Evolutionary conservation across 92 coral and sea anemone species (phyloP), one percentile per base, ranked within the genome.

Genomic region (Parazoanthus darwini): DNA sequence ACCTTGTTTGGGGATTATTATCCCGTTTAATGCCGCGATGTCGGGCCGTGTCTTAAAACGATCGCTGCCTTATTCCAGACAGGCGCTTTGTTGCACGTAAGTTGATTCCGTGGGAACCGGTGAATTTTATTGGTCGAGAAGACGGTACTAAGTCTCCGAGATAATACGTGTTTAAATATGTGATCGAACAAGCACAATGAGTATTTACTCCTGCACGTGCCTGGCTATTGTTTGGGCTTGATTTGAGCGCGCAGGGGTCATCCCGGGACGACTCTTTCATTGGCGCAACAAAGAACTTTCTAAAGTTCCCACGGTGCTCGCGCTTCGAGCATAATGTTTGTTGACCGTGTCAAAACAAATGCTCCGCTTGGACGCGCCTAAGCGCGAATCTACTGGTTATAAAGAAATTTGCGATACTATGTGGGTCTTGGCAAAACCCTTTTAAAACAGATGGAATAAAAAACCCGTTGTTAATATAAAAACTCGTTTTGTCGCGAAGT

Each of bases 81-180:
- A 91, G 78, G 73, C 88, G 87, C 84, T 81, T 93, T 94, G 93
- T 94, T 39, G 36, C 36, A 29, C 65, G 82, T 90, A 89, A 89
- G 72, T 83, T 90, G 85, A 76, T 74, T 89, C 98, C 98, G 98
- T 94, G 98, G 98, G 98, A 94, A 94, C 98, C 29, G 93, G 37
- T 66, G 36, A 4, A 67, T 72, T 77, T 85, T 75, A 94, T 94
- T 94, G 98, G 98, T 56, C 25, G 86, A 79, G 51, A 38, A 46
- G 22, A 38, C 66, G 8, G 22, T 76, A 76, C 77, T 77, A 92
- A 88, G 85, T 86, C 88, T 86, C 89, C 86, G 36, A 71, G 22
- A 94, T 92, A 94, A 94, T 86, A 88, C 88, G 54, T 93, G 96
- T 93, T 94, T 88, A 91, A 91, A 89, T 85, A 79, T 68, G 48